Evolutionary conservation across 2,113 vertebrate species (phyloP), one percentile per base, ranked within the genome.

Genomic region (Notarius quadriscutis): DNA sequence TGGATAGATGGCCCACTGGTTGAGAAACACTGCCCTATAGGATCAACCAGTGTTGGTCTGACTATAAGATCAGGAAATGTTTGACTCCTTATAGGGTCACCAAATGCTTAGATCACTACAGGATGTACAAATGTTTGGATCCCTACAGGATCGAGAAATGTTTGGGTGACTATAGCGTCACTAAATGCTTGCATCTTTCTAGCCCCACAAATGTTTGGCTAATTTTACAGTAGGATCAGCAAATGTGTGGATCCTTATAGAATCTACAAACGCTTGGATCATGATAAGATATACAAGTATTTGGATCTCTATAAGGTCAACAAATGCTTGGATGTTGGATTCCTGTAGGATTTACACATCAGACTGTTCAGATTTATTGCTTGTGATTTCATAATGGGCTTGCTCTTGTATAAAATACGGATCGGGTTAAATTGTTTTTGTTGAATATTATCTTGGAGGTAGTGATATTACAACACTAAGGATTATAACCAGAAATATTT

Each of bases 391-490:
- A 84, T 84, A 11, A 63, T 86, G 81, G 65, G 84, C 85, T 69
- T 75, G 81, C 25, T 85, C 27, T n/a, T 53, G 34, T 72, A 77
- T 63, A 80, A 86, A 82, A 89, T 77, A 92, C 87, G 77, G 87
- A 91, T 92, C 87, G 77, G 79, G 88, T 91, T 91, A 87, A 88
- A 22, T 48, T 55, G 22, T 51, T 20, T 34, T 58, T 57, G 1
- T 41, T 81, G 2, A 58, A 30, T 85, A 89, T 92, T 92, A 93
- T 91, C 91, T 85, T 83, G 88, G 86, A 89, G 75, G 67, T 84
- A 91, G 90, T 90, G 87, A 67, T 85, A 75, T 88, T 84, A 93
- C 91, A 91, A 86, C 85, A 83, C 58, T 62, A 87, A 82, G 62
- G 34, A 89, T 84, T 88, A 82, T 57, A 53, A 75, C 1, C 17